phyloP scores from a whole-genome alignment of 2,113 vertebrate species.

The Sus scrofa region DNA sequence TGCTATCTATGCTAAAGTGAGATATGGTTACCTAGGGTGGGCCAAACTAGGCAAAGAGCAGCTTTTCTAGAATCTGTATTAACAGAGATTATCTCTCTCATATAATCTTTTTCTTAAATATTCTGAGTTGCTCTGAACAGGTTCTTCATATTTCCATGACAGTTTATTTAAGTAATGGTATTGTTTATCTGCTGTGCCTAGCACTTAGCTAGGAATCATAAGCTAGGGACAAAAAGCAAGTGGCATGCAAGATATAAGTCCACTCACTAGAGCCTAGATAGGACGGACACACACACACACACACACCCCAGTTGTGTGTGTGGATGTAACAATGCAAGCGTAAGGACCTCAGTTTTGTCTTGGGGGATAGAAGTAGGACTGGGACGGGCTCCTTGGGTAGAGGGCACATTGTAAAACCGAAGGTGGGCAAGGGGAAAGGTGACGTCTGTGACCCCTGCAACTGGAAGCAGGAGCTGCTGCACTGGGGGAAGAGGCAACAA shows the following conservation, averaged over 20 bases:
- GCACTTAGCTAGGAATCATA: neutral
- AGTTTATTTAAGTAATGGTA: conserved; percentile 8
- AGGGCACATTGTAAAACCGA: neutral
- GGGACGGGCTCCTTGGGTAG: neutral
- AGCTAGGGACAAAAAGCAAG: neutral
- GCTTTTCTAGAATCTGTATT: neutral
- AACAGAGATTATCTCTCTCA: neutral
- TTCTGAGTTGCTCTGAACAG: neutral
- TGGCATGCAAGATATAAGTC: neutral
- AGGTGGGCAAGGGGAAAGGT: neutral
- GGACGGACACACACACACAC: neutral
- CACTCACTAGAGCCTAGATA: neutral
- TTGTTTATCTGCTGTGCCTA: neutral
- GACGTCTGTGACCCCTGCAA: neutral
- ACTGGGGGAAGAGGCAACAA: neutral
- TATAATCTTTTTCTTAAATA: neutral
- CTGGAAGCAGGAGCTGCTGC: neutral
- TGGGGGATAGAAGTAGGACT: neutral
- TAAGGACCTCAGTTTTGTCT: neutral
- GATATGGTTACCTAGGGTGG: neutral
- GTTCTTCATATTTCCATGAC: neutral
- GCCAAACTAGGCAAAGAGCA: neutral
- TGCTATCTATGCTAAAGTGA: neutral
- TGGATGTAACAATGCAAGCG: neutral
- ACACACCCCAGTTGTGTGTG: neutral